Evolutionary conservation across 2,113 vertebrate species (phyloP), one percentile per base, ranked within the genome.

Genomic region (Nyctereutes procyonoides): DNA sequence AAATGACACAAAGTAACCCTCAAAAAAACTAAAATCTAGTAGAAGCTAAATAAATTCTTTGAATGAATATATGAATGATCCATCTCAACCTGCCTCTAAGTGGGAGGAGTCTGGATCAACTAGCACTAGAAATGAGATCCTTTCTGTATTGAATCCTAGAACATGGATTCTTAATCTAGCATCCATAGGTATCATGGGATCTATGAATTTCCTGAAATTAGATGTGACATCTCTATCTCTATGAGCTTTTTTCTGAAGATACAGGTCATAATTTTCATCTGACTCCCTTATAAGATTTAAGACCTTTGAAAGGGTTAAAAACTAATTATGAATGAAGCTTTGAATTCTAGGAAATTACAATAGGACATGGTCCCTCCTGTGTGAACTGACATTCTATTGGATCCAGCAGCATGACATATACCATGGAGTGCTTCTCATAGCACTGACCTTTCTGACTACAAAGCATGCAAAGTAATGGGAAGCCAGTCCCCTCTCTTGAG

Each of bases 351-450:
- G 20, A 12, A 82, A 82, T 76, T 58, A 35, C 20, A 28, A 19
- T 4, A 88, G 35, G 63, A 69, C 11, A 28, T 28, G 32, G 4
- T 43, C 43, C 28, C 56, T 86, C 51, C 51, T 10, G 14, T 65
- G 30, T 5, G 24, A 77, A 32, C 24, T 91, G 43, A 53, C 55
- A 81, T n/a, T 15, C 69, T 0, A 0, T 38, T 38, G 69, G 60
- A 55, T 43, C 26, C 28, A 67, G 32, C 38, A 93, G 28, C 15
- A 16, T 67, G 55, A 32, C 48, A 38, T 35, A 30, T 0, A 28
- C 20, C 0, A 0, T 1, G 3, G n/a, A 15, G 14, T 1, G 0
- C 58, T 51, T 60, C 65, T 8, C 13, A 62, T 3, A 22, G 32
- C 65, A 28, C n/a, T 16, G 38, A 8, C 24, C 24, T 22, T n/a